A percentile compares a stretch with the other conserved stretches of the same genome.
Evolutionary conservation across 1,140 invertebrate species (phyloP).

Genomic region (Heterodera carotae): DNA sequence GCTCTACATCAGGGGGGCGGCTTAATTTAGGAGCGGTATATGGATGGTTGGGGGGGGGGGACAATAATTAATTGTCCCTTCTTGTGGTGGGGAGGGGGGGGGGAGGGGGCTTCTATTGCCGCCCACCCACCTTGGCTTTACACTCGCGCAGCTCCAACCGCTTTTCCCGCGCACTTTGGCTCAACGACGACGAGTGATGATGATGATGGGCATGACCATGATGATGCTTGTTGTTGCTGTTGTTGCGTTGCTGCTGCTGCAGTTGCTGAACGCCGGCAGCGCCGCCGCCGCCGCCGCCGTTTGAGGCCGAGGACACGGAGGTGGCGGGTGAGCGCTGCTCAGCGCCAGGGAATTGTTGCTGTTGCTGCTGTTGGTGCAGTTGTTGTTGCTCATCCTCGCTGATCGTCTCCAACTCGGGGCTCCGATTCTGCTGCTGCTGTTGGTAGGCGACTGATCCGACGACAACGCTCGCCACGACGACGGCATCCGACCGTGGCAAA

Average conservation of each 20-base stretch:
- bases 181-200: slow-evolving; percentile 26
- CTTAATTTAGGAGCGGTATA: too few species aligned
- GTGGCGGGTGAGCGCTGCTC: background rate
- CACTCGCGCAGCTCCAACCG: slow-evolving; percentile 32
- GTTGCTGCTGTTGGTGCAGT: background rate
- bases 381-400: slow-evolving; percentile 22
- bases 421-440: slow-evolving; percentile 2
- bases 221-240: too few species aligned
- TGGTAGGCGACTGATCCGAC: too few species aligned
- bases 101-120: background rate
- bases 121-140: slow-evolving; percentile 35
- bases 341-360: background rate
- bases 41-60: too few species aligned
- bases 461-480: too few species aligned
- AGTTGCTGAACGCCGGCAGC: background rate
- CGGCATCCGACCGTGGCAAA: too few species aligned
- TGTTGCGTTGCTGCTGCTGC: background rate
- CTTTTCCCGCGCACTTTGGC: slow-evolving; percentile 32
- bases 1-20: too few species aligned
- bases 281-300: background rate
- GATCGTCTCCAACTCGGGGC: slow-evolving; percentile 24
- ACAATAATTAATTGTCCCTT: too few species aligned
- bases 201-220: background rate
- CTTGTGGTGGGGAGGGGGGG: too few species aligned
- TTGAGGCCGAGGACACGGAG: background rate